A percentile compares a stretch with the other conserved stretches of the same genome.
Conservation (phyloP, 2,797 vertebrate genomes). For the Sebastes oblongus region DNA sequence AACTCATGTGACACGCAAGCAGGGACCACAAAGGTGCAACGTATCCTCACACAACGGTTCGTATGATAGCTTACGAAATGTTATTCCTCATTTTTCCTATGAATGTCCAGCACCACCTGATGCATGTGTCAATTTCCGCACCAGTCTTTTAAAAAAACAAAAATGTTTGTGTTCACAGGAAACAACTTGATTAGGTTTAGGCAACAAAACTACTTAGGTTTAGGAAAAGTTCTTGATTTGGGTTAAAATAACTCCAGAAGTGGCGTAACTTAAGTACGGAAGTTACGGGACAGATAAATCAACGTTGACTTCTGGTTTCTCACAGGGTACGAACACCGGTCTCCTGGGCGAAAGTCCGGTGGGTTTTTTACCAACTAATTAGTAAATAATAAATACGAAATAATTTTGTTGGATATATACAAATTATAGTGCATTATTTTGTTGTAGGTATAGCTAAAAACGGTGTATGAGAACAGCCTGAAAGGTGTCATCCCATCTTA, state of each 20-base stretch:
- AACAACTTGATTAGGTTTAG: too few species aligned
- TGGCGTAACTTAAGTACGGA: not conserved
- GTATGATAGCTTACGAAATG: not conserved
- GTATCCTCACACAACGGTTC: not conserved
- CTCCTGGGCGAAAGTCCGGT: not conserved
- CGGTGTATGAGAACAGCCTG: not conserved
- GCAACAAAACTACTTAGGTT: too few species aligned
- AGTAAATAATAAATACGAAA: not conserved
- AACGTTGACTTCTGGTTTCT: too few species aligned
- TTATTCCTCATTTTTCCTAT: not conserved
- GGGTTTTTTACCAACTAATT: not conserved
- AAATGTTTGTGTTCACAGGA: too few species aligned
- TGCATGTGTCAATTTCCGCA: not conserved
- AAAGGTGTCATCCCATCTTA: not conserved
- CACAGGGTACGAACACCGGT: not conserved
- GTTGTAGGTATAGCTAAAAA: not conserved
- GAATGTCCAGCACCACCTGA: not conserved
- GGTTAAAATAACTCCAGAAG: too few species aligned
- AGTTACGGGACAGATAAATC: not conserved
- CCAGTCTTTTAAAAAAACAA: too few species aligned
- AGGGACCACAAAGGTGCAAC: not conserved
- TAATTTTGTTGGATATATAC: not conserved
- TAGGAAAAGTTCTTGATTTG: too few species aligned
- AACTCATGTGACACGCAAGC: not conserved
- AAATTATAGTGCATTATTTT: not conserved